These are phyloP conservation scores for Chydorus sphaericus DNA, from an alignment of 2,888 invertebrate genomes.

Conservation along the genomic window DNA sequence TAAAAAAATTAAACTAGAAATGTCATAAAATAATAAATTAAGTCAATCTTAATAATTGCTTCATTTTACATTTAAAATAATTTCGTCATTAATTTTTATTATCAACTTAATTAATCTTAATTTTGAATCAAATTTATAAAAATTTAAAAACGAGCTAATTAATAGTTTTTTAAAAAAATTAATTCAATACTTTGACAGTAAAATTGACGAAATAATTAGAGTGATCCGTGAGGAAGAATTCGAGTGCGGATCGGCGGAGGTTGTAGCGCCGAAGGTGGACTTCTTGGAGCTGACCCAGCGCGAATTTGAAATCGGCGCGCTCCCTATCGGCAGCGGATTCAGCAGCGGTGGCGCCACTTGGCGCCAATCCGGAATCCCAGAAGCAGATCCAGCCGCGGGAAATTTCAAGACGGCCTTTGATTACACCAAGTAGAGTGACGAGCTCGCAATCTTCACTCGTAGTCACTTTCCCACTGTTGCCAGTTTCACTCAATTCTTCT, in stretches of 20 bases:
- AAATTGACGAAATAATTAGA: slow-evolving; percentile 50
- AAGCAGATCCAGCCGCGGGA: slow-evolving; percentile 43
- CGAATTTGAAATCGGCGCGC: slow-evolving; percentile 36
- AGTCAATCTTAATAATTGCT: too few species aligned
- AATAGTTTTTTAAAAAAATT: slow-evolving; percentile 7
- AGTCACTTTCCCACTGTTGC: slow-evolving; percentile 42
- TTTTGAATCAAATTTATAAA: not conserved
- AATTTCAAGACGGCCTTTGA: slow-evolving; percentile 44
- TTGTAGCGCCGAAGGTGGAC: slow-evolving; percentile 48
- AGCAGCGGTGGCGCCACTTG: too few species aligned
- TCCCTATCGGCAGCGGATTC: slow-evolving; percentile 31
- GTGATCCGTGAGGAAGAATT: slow-evolving; percentile 47
- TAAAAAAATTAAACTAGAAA: too few species aligned
- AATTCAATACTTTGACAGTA: slow-evolving; percentile 36
- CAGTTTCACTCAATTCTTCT: slow-evolving; percentile 24
- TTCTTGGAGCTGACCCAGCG: slow-evolving; percentile 41
- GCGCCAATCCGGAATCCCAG: slow-evolving; percentile 39
- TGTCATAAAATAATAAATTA: too few species aligned
- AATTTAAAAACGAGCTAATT: too few species aligned
- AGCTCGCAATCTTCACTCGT: slow-evolving; percentile 45
- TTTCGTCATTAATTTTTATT: not conserved
- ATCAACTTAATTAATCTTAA: not conserved
- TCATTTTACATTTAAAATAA: too few species aligned
- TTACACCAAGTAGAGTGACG: slow-evolving; percentile 41
- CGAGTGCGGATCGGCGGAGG: slow-evolving; percentile 44